Conservation (phyloP, 2,888 invertebrate species). For the Himalopsyche anomala region DNA sequence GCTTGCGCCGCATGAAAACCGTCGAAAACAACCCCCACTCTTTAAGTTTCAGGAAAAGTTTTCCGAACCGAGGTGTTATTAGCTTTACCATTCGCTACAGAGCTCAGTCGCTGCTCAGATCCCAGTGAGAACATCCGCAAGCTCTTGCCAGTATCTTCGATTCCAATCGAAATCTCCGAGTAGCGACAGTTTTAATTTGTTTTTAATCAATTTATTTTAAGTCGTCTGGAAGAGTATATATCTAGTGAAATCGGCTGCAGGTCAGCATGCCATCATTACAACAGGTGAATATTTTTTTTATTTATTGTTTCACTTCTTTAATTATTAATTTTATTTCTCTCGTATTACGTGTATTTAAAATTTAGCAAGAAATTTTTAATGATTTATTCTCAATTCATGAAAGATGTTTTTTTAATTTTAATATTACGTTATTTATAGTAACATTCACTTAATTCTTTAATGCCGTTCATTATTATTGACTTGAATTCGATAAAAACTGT, state of each 20-base stretch:
- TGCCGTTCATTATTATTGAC: too few relatives aligned
- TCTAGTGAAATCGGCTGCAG: background rate
- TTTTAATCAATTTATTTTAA: slow-evolving; percentile 45
- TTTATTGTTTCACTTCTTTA: too few relatives aligned
- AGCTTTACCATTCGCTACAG: background rate
- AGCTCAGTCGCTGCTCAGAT: slow-evolving; percentile 53
- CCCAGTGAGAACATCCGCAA: slow-evolving; percentile 8
- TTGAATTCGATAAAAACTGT: too few relatives aligned
- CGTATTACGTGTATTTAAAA: too few relatives aligned
- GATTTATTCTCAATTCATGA: too few relatives aligned
- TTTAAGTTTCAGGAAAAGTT: background rate
- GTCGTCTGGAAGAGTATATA: background rate
- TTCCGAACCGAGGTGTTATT: background rate
- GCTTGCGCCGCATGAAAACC: background rate
- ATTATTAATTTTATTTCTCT: too few relatives aligned
- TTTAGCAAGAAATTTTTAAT: too few relatives aligned
- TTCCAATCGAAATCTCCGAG: slow-evolving; percentile 66
- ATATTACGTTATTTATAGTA: too few relatives aligned
- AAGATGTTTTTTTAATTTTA: too few relatives aligned
- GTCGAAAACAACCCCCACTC: background rate
- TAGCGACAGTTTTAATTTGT: slow-evolving; percentile 66
- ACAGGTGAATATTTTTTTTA: slow-evolving; percentile 49
- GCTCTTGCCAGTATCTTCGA: background rate
- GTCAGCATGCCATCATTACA: slow-evolving; percentile 48
- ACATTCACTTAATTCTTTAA: too few relatives aligned